Conservation (phyloP, 2,113 vertebrate genomes). For the Pseudorasbora parva region DNA sequence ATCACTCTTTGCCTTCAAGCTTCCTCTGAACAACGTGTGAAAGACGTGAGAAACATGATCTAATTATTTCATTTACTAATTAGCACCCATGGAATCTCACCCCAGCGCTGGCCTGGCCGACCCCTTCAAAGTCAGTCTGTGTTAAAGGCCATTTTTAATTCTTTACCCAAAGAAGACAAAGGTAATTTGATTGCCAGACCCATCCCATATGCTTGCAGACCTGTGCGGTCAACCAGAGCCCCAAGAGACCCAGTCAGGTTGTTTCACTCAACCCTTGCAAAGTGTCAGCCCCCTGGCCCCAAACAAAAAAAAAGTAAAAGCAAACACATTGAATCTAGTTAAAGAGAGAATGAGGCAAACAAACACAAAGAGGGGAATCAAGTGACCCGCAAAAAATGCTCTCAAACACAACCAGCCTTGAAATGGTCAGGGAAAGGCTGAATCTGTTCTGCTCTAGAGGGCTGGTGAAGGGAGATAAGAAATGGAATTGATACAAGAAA, state of each 20-base stretch:
- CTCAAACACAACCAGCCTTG: slow-evolving; percentile 52
- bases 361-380: slow-evolving; percentile 57
- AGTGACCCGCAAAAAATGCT: slow-evolving; percentile 61
- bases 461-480: slow-evolving; percentile 57
- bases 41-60: slow-evolving; percentile 64
- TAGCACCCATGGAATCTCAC: slow-evolving; percentile 59
- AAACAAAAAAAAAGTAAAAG: slow-evolving; percentile 52
- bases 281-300: slow-evolving; percentile 38
- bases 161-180: slow-evolving; percentile 56
- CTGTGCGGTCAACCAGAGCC: slow-evolving; percentile 48
- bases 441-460: slow-evolving; percentile 9
- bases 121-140: slow-evolving; percentile 43
- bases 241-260: slow-evolving; percentile 44
- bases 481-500: slow-evolving; percentile 41
- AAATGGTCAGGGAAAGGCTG: slow-evolving; percentile 29
- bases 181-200: slow-evolving; percentile 63
- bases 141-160: slow-evolving; percentile 53
- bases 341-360: slow-evolving; percentile 57
- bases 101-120: slow-evolving; percentile 38
- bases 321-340: slow-evolving; percentile 66
- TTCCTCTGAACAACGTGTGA: slow-evolving; percentile 49
- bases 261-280: slow-evolving; percentile 54
- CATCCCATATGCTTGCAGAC: slow-evolving; percentile 60
- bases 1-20: slow-evolving; percentile 45
- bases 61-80: slow-evolving; percentile 68